A percentile compares a stretch with the other conserved stretches of the same genome.
phyloP scores from a whole-genome alignment of 2,113 vertebrate genomes.

The Candoia aspera region DNA sequence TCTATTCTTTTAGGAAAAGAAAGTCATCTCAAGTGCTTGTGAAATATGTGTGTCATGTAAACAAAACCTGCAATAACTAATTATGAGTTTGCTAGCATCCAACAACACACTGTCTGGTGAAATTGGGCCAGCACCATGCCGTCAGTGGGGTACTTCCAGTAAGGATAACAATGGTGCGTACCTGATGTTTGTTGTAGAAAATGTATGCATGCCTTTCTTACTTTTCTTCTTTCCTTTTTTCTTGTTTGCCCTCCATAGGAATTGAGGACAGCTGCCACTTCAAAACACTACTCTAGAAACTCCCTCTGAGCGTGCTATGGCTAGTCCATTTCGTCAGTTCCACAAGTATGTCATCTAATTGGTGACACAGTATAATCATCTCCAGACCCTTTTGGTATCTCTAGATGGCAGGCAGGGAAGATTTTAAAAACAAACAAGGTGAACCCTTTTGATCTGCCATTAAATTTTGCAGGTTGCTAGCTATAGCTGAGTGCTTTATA shows the following conservation, averaged over 20 bases:
- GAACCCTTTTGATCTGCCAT: conserved; percentile 51
- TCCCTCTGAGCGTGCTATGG: background rate
- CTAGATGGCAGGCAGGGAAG: background rate
- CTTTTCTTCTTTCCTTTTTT: background rate
- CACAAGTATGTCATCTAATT: background rate
- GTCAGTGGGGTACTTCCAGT: background rate
- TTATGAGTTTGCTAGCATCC: background rate
- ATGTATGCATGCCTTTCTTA: conserved; percentile 1
- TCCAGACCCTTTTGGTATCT: conserved; percentile 30
- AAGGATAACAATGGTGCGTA: conserved; percentile 13
- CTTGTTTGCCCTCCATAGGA: conserved; percentile 2
- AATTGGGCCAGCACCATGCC: background rate
- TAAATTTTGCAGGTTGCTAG: conserved; percentile 48
- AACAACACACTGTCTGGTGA: background rate
- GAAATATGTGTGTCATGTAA: conserved; percentile 9
- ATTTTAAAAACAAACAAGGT: conserved; percentile 51
- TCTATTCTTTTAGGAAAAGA: background rate
- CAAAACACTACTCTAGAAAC: background rate
- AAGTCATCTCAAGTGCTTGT: background rate
- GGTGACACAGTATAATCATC: conserved; percentile 41
- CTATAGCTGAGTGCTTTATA: conserved; percentile 53
- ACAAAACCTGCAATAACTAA: conserved; percentile 6
- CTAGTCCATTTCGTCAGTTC: conserved; percentile 38
- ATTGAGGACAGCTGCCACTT: background rate
- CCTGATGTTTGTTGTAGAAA: background rate